Evolutionary conservation across 2,113 vertebrate genomes (phyloP).

Genomic region (Nyctibius bracteatus): DNA sequence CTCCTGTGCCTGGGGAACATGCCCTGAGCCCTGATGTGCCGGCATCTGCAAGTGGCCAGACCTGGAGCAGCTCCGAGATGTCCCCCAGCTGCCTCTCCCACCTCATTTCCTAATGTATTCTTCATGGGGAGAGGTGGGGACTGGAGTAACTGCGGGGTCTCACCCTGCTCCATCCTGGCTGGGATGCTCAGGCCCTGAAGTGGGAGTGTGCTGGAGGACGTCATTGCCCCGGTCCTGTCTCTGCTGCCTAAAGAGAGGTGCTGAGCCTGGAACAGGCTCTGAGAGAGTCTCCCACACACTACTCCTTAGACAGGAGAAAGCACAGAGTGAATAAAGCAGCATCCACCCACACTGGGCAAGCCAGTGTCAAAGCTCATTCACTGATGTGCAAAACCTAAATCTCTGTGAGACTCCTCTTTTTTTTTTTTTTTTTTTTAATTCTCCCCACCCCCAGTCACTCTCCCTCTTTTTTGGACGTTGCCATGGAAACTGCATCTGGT

Average conservation of each 20-base stretch:
- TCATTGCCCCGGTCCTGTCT: rapidly evolving
- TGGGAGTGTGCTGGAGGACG: background rate
- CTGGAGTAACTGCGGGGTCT: background rate
- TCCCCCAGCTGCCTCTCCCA: background rate
- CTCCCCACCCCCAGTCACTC: constrained; percentile 22
- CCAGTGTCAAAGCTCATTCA: constrained; percentile 44
- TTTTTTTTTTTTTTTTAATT: background rate
- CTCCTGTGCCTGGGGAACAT: background rate
- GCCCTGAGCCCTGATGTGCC: background rate
- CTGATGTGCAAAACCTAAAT: constrained; percentile 45
- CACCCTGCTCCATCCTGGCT: background rate
- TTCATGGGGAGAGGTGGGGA: background rate
- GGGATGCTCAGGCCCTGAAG: background rate
- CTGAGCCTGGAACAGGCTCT: background rate
- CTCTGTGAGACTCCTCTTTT: background rate
- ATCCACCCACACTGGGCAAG: background rate
- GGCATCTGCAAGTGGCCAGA: background rate
- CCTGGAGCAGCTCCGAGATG: background rate
- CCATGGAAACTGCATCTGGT: constrained; percentile 75
- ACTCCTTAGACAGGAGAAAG: background rate
- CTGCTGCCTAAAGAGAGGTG: background rate
- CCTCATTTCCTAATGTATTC: background rate
- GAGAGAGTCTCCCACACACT: background rate
- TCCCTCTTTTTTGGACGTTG: constrained; percentile 66
- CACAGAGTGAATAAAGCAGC: background rate